Evolutionary conservation across 2,888 invertebrate species (phyloP), one percentile per base, ranked within the genome.

Genomic region (Ceriagrion tenellum): DNA sequence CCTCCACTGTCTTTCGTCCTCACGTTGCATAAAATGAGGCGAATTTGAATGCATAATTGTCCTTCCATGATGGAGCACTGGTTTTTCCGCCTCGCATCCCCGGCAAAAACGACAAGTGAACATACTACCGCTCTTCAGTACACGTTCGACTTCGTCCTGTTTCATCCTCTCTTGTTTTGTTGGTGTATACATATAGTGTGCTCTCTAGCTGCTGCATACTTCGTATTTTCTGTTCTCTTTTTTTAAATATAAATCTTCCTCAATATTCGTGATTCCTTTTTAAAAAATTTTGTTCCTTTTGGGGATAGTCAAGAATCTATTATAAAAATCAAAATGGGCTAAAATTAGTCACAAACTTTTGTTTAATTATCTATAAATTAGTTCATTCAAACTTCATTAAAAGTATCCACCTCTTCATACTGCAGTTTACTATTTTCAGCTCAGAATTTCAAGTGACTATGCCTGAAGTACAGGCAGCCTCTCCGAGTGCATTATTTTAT

Each of bases 21-120:
- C 81, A 35, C 81, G 30, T 81, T 81, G 81, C 81, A 81, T 81
- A 81, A 63, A 93, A 93, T 93, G 69, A 93, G 93, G 81, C 81
- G 16, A 74, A 93, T 93, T 74, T 47, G 93, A 69, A 74, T 47
- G 47, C 26, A 35, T 47, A 55, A 93, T 93, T 93, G 55, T 74
- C 47, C n/a, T 8, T 56, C 0, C 16, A n/a, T 0, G 16, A 47
- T 18, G 20, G 69, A 3, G 26, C 40, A 81, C 81, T n/a, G 18
- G 81, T 35, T 81, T 47, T 81, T 81, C 81, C 35, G 35, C 81
- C 81, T 81, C 35, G 81, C 81, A 81, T 81, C 13, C 81, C 81
- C 8, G 35, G 18, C 35, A 81, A 3, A 35, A 81, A 81, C n/a
- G 81, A 81, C 30, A 35, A 81, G 35, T 35, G 35, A 81, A 6